phyloP scores from a whole-genome alignment of 2,888 invertebrate genomes.

The Pegoplata infirma region DNA sequence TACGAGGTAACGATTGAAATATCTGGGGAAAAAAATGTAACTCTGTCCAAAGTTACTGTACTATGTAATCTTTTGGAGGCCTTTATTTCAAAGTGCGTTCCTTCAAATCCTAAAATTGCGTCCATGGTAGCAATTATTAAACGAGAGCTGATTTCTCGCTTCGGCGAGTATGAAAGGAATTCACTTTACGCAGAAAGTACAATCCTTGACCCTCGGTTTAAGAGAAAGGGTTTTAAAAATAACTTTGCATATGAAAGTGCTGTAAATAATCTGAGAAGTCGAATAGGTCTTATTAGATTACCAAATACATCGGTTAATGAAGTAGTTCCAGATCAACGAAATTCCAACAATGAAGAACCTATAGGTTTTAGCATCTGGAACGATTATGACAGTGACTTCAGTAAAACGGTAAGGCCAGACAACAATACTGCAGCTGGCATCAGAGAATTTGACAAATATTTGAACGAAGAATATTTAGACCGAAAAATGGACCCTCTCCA shows the following conservation, averaged over 20 bases:
- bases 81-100: neutral
- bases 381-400: conserved; percentile 22
- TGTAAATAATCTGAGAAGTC: neutral
- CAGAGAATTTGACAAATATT: conserved; percentile 43
- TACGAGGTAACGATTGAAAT: neutral
- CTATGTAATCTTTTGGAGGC: neutral
- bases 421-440: conserved; percentile 1
- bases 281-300: neutral
- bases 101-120: neutral
- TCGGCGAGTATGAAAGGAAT: too few relatives aligned
- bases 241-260: neutral
- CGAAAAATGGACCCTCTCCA: conserved; percentile 25
- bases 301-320: neutral
- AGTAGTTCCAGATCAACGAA: too few relatives aligned
- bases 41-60: neutral
- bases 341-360: neutral
- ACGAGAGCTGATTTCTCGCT: too few relatives aligned
- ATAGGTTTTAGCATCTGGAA: conserved; percentile 10
- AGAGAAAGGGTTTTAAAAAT: conserved; percentile 18
- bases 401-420: neutral
- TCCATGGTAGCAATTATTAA: conserved; percentile 1
- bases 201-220: too few relatives aligned
- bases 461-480: conserved; percentile 33
- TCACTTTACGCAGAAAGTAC: too few relatives aligned
- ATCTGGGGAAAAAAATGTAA: neutral